These are phyloP conservation scores for Mylabris sibirica DNA, from an alignment of 2,888 invertebrate genomes.

Conservation along the genomic window DNA sequence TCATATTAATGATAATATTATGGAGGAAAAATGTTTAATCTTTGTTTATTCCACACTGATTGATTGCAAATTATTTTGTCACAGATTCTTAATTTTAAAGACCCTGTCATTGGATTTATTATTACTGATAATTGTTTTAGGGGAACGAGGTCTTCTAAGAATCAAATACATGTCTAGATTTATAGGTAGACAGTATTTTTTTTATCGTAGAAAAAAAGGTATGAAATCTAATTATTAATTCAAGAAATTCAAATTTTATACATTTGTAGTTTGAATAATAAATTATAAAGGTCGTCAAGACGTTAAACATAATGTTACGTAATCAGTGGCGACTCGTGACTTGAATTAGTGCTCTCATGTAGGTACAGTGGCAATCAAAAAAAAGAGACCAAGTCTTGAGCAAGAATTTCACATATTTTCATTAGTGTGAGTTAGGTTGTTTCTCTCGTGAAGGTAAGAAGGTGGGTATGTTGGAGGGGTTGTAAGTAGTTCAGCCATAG, in stretches of 20 bases:
- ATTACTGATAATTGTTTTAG: neutral
- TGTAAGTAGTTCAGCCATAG: too few species aligned
- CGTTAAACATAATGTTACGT: neutral
- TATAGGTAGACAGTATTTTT: neutral
- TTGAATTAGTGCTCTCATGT: too few species aligned
- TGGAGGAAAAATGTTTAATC: too few species aligned
- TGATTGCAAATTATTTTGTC: neutral
- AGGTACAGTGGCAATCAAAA: too few species aligned
- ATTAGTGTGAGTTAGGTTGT: too few species aligned
- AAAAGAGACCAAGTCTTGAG: too few species aligned
- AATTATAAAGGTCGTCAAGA: neutral
- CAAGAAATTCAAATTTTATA: neutral
- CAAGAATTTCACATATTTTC: too few species aligned
- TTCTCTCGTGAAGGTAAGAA: too few species aligned
- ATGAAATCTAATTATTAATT: neutral
- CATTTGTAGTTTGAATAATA: neutral
- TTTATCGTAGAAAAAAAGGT: neutral
- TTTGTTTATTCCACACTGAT: neutral
- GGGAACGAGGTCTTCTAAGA: slow-evolving; percentile 6
- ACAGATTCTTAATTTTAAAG: neutral
- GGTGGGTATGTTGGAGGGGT: too few species aligned
- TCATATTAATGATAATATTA: neutral
- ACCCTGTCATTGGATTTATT: neutral
- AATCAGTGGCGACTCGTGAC: neutral
- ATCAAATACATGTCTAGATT: neutral